Conservation (phyloP, 2,888 invertebrate genomes). For the Drosophila peninsularis region DNA sequence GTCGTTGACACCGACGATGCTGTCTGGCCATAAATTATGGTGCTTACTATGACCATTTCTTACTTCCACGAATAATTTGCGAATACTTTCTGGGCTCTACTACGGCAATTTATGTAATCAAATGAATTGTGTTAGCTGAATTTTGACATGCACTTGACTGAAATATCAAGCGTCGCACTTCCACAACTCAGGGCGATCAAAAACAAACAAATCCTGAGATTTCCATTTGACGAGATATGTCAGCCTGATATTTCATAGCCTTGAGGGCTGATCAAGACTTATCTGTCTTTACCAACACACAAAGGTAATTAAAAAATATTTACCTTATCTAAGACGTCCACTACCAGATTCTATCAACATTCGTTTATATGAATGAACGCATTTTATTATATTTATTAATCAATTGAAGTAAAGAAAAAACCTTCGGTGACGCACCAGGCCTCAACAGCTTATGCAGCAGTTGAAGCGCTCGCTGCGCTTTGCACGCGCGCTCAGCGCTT, state of each 20-base stretch:
- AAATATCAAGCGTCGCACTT: neutral
- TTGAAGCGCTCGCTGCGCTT: neutral
- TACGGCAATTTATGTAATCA: neutral
- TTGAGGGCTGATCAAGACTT: no score
- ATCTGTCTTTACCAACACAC: no score
- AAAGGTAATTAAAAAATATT: neutral
- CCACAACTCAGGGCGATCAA: no score
- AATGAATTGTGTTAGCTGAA: neutral
- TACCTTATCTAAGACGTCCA: neutral
- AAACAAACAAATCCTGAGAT: no score
- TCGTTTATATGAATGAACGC: neutral
- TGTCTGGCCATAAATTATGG: neutral
- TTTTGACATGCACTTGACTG: neutral
- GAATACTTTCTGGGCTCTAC: no score
- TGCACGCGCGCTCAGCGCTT: conserved; percentile 3
- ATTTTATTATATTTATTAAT: no score
- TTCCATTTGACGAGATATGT: no score
- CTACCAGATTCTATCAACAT: neutral
- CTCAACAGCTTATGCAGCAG: neutral
- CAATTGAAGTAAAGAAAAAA: neutral
- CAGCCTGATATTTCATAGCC: no score
- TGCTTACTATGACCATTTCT: neutral
- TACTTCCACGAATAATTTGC: neutral
- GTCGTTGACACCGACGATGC: fast-evolving
- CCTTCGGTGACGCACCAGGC: neutral